These are phyloP conservation scores for Hecatera dysodea DNA, from an alignment of 2,888 invertebrate species.

Conservation along the genomic window DNA sequence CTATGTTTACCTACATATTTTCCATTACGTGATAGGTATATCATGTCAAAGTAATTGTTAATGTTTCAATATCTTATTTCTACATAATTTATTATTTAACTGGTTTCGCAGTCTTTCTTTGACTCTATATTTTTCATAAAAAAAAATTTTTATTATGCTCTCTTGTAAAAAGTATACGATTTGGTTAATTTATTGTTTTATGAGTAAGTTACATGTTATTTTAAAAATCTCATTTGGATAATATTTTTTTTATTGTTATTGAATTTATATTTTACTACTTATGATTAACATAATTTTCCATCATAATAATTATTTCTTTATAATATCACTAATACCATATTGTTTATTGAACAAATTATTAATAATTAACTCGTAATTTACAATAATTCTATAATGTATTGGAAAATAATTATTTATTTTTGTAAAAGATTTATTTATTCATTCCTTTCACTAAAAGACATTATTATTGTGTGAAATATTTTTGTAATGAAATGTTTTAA, in stretches of 20 bases:
- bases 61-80: not conserved
- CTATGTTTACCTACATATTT: not conserved
- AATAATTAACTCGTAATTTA: slow-evolving; percentile 13
- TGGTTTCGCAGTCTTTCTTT: not conserved
- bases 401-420: slow-evolving; percentile 56
- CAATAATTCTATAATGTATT: slow-evolving; percentile 18
- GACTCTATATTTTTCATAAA: not conserved
- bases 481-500: slow-evolving; percentile 68
- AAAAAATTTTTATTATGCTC: not conserved
- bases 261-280: not conserved
- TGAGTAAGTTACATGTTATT: not conserved
- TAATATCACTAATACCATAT: not conserved
- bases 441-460: slow-evolving; percentile 88
- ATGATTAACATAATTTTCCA: slow-evolving; percentile 9
- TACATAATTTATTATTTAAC: no score
- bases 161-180: slow-evolving; percentile 37
- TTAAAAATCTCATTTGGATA: not conserved
- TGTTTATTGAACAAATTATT: slow-evolving; percentile 10
- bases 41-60: not conserved
- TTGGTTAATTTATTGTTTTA: slow-evolving; percentile 13
- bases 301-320: slow-evolving; percentile 5
- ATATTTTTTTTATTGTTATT: not conserved
- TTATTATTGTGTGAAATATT: slow-evolving; percentile 74
- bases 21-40: no score
- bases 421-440: slow-evolving; percentile 75